phyloP scores from a whole-genome alignment of 2,888 invertebrate genomes.

The Cheilosia grossa region DNA sequence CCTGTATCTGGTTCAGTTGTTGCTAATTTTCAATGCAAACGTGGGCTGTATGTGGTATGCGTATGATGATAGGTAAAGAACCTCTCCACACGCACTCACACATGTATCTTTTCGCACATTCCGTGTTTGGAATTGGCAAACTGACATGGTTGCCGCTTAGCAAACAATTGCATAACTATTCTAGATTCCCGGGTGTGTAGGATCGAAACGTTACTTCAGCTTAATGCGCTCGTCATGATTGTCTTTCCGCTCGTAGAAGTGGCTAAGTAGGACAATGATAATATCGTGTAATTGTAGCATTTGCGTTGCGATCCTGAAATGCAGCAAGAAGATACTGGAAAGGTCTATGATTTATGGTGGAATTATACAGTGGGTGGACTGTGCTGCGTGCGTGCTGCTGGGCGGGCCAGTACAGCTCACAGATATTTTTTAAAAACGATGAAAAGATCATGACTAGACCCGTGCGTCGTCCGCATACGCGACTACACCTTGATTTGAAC shows the following conservation, averaged over 20 bases:
- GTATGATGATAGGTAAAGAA: slow-evolving; percentile 48
- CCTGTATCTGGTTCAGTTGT: slow-evolving; percentile 40
- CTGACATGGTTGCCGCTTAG: slow-evolving; percentile 38
- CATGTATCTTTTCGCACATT: slow-evolving; percentile 26
- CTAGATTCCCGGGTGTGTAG: not conserved
- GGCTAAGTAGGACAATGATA: not conserved
- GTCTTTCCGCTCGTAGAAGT: not conserved
- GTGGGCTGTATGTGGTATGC: slow-evolving; percentile 54
- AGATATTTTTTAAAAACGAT: too few species aligned
- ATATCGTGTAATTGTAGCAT: not conserved
- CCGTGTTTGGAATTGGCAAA: slow-evolving; percentile 61
- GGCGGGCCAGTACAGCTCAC: not conserved
- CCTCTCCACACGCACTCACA: slow-evolving; percentile 20
- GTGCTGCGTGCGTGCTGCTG: not conserved
- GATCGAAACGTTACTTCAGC: not conserved
- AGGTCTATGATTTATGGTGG: not conserved
- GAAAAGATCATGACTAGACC: too few species aligned
- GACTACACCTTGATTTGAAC: too few species aligned
- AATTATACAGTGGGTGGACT: not conserved
- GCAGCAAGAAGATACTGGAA: not conserved
- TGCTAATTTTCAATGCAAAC: slow-evolving; percentile 70
- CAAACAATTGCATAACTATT: slow-evolving; percentile 61
- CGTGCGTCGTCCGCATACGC: too few species aligned
- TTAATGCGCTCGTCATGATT: slow-evolving; percentile 2
- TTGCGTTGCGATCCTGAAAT: not conserved